Percentiles rank a stretch among this genome's conserved stretches.
These are phyloP conservation scores for Galagoides demidoff DNA, from an alignment of 2,797 vertebrate genomes.

Conservation along the genomic window DNA sequence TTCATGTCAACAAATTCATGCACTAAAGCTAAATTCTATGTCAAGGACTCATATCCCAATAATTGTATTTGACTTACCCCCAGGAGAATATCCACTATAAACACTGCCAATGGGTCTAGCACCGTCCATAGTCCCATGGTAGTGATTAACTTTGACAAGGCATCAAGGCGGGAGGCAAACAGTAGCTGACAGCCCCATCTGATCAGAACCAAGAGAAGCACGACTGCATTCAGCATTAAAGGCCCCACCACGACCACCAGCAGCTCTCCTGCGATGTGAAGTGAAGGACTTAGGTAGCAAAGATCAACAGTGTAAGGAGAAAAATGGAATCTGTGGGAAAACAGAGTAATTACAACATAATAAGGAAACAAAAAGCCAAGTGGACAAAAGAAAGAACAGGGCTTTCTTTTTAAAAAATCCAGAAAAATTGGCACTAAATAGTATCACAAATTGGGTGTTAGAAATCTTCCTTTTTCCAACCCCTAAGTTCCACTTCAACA, in stretches of 20 bases:
- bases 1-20: conserved; percentile 78
- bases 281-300: conserved; percentile 94
- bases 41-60: conserved; percentile 92
- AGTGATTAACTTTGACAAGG: conserved; percentile 99
- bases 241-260: conserved; percentile 93
- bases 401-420: background rate
- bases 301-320: conserved; percentile 93
- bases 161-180: conserved; percentile 95
- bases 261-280: conserved; percentile 93
- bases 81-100: conserved; percentile 95
- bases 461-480: background rate
- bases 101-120: conserved; percentile 96
- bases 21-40: conserved; percentile 89
- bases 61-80: conserved; percentile 99
- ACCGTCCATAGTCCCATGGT: conserved; percentile 97
- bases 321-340: conserved; percentile 90
- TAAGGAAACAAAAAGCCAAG: background rate
- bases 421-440: background rate
- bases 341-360: conserved; percentile 36
- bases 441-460: background rate
- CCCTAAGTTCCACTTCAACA: background rate
- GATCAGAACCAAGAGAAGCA: conserved; percentile 95
- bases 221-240: conserved; percentile 92
- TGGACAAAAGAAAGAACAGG: background rate
- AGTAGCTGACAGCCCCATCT: conserved; percentile 97